Evolutionary conservation across 2,113 vertebrate species (phyloP), one percentile per base, ranked within the genome.

Genomic region (Chamaetylas fuelleborni): DNA sequence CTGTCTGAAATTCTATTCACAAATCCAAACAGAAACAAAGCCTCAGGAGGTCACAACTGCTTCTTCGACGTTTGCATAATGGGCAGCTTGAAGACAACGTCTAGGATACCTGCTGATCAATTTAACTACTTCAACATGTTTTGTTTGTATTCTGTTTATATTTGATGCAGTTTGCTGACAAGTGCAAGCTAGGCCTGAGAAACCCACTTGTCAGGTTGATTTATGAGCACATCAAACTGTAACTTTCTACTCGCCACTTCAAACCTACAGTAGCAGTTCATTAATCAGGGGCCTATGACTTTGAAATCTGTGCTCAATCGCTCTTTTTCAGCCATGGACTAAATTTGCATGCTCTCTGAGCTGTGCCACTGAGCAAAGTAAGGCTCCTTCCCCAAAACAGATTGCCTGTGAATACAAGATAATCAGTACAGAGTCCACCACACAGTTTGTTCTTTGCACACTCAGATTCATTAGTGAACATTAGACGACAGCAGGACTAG

Each of bases 1-100:
- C 98, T 98, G 98, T 98, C 98, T 98, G 97, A 99, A 99, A 99
- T 98, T 99, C 99, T 98, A 99, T 99, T 99, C 98, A 98, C 98
- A 99, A 99, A 99, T 99, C 99, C 99, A 99, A 99, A 99, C 98
- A 99, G 99, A 99, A 99, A 99, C 99, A 99, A 99, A 99, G 98
- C 98, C 99, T 98, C 98, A 98, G 99, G 99, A 99, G 98, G 99
- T 99, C 99, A 98, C 97, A 95, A 98, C 97, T 95, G 97, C 98
- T 98, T 99, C 98, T 98, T 99, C 96, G 86, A 97, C 98, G 98
- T 98, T 99, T 98, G 98, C 98, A 98, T 99, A 99, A 99, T 99
- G 98, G 98, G 98, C 98, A 98, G 98, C 98, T 98, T 97, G 98
- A 99, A 98, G 98, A 98, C 98, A 98, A 95, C 38, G 94, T 97